These are phyloP conservation scores for Ranitomeya variabilis DNA, from an alignment of 2,113 vertebrate species.

Conservation along the genomic window DNA sequence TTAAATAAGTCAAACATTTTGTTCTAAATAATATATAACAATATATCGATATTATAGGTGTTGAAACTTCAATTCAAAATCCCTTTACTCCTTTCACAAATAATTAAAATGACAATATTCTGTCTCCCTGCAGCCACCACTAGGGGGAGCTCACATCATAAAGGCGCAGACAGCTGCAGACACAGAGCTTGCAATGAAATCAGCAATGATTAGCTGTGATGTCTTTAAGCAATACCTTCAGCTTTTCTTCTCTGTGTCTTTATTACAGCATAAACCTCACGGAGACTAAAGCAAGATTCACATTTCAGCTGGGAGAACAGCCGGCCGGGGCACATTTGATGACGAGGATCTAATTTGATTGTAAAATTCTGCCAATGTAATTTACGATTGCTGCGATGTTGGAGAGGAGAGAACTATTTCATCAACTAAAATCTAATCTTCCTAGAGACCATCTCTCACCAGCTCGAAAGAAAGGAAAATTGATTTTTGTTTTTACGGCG, in stretches of 20 bases:
- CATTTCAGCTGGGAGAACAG: constrained; percentile 17
- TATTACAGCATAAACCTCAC: constrained; percentile 2
- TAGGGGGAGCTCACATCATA: not conserved
- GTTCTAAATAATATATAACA: too few relatives aligned
- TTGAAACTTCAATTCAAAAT: too few relatives aligned
- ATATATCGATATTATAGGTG: too few relatives aligned
- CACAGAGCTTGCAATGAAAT: not conserved
- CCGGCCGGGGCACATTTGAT: not conserved
- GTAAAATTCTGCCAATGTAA: constrained; percentile 39
- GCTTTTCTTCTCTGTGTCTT: not conserved
- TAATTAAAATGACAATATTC: too few relatives aligned
- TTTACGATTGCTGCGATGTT: constrained; percentile 23
- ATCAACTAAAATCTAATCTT: constrained; percentile 18
- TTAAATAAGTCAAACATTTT: too few relatives aligned
- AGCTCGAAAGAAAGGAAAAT: not conserved
- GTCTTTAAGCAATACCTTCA: not conserved
- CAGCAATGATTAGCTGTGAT: not conserved
- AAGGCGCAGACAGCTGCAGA: not conserved
- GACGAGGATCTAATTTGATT: constrained; percentile 41
- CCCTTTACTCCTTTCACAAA: too few relatives aligned
- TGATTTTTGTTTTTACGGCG: constrained; percentile 30
- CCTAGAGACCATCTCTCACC: not conserved
- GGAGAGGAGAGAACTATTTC: not conserved
- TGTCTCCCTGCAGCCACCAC: not conserved
- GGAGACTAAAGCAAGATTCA: constrained; percentile 23